Evolutionary conservation across 2,888 invertebrate species (phyloP), one percentile per base, ranked within the genome.

Genomic region (Scaptomyza tumidula): DNA sequence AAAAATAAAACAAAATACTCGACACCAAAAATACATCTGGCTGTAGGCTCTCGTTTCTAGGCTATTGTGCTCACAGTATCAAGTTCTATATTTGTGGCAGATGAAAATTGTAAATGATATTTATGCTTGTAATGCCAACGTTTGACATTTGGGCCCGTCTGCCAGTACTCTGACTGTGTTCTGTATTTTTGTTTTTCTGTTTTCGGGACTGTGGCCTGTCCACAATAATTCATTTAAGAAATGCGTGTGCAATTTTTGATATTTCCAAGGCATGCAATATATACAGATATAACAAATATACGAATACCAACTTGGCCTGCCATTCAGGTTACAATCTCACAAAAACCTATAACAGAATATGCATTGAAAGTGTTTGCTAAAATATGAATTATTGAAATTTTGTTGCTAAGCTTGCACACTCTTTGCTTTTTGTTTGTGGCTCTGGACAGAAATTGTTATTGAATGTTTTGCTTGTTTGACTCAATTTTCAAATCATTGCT

Each of bases 91-190:
- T 78, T 79, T 87, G 77, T 73, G 82, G 48, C 70, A 75, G 83
- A 86, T 83, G 78, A 78, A 86, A 88, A 80, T 86, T 76, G 80
- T 76, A 80, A 84, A 84, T 84, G 81, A 85, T 88, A 83, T 83
- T 83, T 87, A 88, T 88, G 83, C 79, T 63, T 78, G 85, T 82
- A 81, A 85, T 87, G 73, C 88, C 76, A 63, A 48, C 73, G 69
- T 69, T 86, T 83, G 83, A 82, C 83, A 88, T 74, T 85, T 67
- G 43, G 56, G 78, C 53, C 71, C 62, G 24, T 46, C 43, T 58
- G 33, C 43, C 59, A 24, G 19, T 29, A 6, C 10, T 6, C 7
- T 13, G 50, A n/a, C n/a, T 14, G 19, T 41, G 19, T 16, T 46
- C 2, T 10, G 14, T 14, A 6, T 48, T 33, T 46, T 1, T 16